These are phyloP conservation scores for Zeugodacus cucurbitae DNA, from an alignment of 1,140 invertebrate species.

Conservation along the genomic window DNA sequence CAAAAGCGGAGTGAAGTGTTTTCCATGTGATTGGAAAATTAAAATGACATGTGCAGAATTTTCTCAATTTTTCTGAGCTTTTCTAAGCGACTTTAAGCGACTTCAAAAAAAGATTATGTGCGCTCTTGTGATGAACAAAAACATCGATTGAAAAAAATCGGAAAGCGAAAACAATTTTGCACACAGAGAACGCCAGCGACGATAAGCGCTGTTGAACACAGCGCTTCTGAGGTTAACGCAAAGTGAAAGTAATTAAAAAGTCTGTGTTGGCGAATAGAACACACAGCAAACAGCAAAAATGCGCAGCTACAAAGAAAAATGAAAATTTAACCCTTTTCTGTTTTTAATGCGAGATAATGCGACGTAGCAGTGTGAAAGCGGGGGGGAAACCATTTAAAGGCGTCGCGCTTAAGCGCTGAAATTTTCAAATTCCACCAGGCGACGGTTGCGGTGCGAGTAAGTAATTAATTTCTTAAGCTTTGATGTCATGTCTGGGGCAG, in stretches of 20 bases:
- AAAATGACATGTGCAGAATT: not conserved
- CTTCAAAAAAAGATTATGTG: not conserved
- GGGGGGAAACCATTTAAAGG: not conserved
- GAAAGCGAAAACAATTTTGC: not conserved
- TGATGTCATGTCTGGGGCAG: not conserved
- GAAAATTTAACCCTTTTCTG: not conserved
- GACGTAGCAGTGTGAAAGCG: not conserved
- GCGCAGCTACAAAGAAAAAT: not conserved
- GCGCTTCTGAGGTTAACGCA: not conserved
- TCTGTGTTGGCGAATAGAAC: not conserved
- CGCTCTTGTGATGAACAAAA: not conserved
- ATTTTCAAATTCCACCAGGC: too few relatives aligned
- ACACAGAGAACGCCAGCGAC: not conserved
- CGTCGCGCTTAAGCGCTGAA: not conserved
- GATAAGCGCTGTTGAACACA: not conserved
- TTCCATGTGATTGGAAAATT: not conserved
- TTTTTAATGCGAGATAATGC: not conserved
- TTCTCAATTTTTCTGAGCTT: not conserved
- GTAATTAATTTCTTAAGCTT: not conserved
- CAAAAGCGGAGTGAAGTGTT: not conserved
- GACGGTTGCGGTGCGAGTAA: not conserved
- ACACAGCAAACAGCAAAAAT: too few relatives aligned
- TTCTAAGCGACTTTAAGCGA: not conserved
- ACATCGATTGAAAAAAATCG: not conserved
- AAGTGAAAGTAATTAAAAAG: not conserved